These are phyloP conservation scores for Atrina japonica DNA, from an alignment of 2,888 invertebrate species.

Conservation along the genomic window DNA sequence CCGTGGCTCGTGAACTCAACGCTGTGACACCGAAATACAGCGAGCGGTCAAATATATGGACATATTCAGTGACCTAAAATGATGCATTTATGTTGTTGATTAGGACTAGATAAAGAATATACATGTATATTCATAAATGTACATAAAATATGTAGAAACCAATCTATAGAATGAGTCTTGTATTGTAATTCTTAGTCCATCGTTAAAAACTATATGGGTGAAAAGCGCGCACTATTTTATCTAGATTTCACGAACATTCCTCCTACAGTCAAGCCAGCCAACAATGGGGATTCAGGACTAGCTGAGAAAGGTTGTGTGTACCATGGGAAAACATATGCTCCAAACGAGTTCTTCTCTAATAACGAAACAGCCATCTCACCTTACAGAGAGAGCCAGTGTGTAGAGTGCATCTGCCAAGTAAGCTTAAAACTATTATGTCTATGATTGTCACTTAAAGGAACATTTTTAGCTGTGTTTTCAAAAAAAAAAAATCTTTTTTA, in stretches of 20 bases:
- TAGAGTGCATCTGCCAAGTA: slow-evolving; percentile 81
- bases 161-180: not conserved
- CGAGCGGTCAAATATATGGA: too few relatives aligned
- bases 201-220: slow-evolving; percentile 47
- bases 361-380: slow-evolving; percentile 78
- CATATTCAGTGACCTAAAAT: too few relatives aligned
- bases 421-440: too few relatives aligned
- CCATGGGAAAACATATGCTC: slow-evolving; percentile 77
- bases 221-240: slow-evolving; percentile 63
- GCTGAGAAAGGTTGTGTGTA: slow-evolving; percentile 72
- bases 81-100: too few relatives aligned
- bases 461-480: too few relatives aligned
- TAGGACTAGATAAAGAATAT: too few relatives aligned
- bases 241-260: slow-evolving; percentile 77
- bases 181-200: too few relatives aligned
- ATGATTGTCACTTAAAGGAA: too few relatives aligned
- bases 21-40: too few relatives aligned
- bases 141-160: not conserved
- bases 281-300: slow-evolving; percentile 20
- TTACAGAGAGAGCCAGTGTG: slow-evolving; percentile 79
- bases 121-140: too few relatives aligned
- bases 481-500: too few relatives aligned
- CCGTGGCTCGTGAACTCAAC: too few relatives aligned
- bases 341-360: slow-evolving; percentile 80
- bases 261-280: slow-evolving; percentile 71